Evolutionary conservation across 2,113 vertebrate species (phyloP).

Genomic region (Cettia cetti): DNA sequence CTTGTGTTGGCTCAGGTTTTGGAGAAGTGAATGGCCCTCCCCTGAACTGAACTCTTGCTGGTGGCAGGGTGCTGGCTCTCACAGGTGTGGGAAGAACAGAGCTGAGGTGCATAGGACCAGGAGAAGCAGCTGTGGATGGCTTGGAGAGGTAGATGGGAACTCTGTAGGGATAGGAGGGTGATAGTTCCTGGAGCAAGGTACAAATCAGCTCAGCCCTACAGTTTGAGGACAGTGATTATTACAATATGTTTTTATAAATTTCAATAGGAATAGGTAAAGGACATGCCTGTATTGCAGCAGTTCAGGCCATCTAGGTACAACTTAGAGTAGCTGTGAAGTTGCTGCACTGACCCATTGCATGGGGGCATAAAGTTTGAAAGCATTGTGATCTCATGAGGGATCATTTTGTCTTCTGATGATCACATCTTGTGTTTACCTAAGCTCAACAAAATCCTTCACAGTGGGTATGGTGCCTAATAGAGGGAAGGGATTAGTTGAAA

Average conservation of each 20-base stretch:
- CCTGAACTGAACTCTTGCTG: background rate
- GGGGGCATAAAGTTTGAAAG: background rate
- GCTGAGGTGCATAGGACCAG: background rate
- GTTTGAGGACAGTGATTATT: background rate
- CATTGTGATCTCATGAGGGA: background rate
- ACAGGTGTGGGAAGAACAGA: background rate
- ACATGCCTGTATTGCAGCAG: background rate
- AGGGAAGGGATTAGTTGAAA: background rate
- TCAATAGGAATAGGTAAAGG: background rate
- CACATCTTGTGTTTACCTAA: background rate
- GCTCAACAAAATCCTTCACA: background rate
- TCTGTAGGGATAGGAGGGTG: background rate
- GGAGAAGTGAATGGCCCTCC: background rate
- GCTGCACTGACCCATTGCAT: background rate
- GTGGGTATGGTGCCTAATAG: background rate
- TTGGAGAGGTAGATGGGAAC: rapidly evolving
- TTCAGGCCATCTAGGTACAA: background rate
- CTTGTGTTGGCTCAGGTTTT: background rate
- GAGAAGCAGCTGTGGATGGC: background rate
- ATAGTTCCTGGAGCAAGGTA: background rate
- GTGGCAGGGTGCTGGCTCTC: background rate
- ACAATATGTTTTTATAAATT: background rate
- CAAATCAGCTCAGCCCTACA: background rate
- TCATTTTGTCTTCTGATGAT: background rate
- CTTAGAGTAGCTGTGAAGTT: background rate